Evolutionary conservation across 1,140 invertebrate species (phyloP).

Genomic region (Neoseiulus cucumeris): DNA sequence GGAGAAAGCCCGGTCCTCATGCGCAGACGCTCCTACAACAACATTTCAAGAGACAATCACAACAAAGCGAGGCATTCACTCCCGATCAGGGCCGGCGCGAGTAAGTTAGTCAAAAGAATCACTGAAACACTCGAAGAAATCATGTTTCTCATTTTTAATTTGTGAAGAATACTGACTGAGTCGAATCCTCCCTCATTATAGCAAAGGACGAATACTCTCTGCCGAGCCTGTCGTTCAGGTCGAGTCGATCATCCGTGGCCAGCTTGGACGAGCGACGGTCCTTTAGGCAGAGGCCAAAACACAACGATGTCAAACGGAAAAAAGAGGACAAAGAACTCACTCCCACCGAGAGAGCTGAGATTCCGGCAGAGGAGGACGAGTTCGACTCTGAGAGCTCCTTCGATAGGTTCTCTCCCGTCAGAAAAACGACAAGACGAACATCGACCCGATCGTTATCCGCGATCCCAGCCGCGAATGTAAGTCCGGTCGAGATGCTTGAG

Average conservation of each 20-base stretch:
- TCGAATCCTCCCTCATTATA: neutral
- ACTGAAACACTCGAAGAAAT: neutral
- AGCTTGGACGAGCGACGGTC: neutral
- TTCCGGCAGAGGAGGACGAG: neutral
- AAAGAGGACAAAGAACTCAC: neutral
- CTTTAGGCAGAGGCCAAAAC: neutral
- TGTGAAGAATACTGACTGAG: neutral
- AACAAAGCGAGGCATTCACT: neutral
- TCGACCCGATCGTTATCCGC: slow-evolving; percentile 3
- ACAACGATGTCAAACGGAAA: neutral
- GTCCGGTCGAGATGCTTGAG: neutral
- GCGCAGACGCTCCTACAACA: neutral
- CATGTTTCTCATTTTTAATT: neutral
- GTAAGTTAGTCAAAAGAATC: neutral
- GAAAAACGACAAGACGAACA: slow-evolving; percentile 18
- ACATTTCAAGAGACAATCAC: too few relatives aligned
- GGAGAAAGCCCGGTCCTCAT: slow-evolving; percentile 3
- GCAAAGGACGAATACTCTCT: neutral
- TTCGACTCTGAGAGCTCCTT: slow-evolving; percentile 8
- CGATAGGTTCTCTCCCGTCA: slow-evolving; percentile 16
- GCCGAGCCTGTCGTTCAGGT: neutral
- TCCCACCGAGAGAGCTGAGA: neutral
- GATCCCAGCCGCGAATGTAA: neutral
- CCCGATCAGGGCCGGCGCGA: neutral
- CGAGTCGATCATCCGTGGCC: neutral